Evolutionary conservation across 2,888 invertebrate species (phyloP).

Genomic region (Argyresthia goedartella): DNA sequence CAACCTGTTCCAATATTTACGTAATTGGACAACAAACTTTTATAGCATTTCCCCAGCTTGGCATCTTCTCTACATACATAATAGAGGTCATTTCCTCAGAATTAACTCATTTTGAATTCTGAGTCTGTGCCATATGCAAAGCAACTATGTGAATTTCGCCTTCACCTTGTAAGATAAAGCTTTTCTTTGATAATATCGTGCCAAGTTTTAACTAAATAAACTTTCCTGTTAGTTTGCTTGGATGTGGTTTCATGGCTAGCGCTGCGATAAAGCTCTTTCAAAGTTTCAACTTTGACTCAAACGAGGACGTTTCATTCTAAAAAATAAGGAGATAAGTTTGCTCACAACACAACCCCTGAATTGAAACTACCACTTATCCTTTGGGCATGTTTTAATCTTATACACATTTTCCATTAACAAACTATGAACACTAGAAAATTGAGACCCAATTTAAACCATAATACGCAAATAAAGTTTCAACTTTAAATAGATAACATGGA

Average conservation of each 20-base stretch:
- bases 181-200: too few species aligned
- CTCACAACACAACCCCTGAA: too few species aligned
- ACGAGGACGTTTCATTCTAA: too few species aligned
- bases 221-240: neutral
- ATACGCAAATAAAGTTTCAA: neutral
- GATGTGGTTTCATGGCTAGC: neutral
- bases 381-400: neutral
- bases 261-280: neutral
- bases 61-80: neutral
- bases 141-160: neutral
- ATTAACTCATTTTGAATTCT: constrained; percentile 1
- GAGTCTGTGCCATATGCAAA: neutral
- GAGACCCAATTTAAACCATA: too few species aligned
- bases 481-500: too few species aligned
- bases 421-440: too few species aligned
- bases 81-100: constrained; percentile 1
- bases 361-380: too few species aligned
- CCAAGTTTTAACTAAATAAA: neutral
- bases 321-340: too few species aligned
- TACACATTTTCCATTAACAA: too few species aligned
- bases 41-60: constrained; percentile 13
- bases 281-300: neutral
- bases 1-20: constrained; percentile 9
- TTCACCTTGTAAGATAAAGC: neutral
- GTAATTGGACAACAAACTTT: constrained; percentile 17